These are phyloP conservation scores for Eulemur rufifrons DNA, from an alignment of 2,113 vertebrate genomes.

Conservation along the genomic window DNA sequence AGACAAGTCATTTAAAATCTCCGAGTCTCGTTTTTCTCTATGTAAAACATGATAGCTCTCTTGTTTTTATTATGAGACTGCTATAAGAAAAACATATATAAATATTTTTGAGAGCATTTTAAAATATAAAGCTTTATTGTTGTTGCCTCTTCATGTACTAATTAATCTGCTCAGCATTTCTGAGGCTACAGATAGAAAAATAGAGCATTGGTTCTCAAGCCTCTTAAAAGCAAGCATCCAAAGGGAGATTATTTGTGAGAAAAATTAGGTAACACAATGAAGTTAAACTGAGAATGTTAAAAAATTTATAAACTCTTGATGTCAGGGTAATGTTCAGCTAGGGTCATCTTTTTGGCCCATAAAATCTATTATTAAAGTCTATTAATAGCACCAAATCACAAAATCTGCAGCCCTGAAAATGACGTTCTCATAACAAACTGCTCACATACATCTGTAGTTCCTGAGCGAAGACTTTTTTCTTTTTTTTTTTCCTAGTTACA, in stretches of 20 bases:
- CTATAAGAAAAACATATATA: background rate
- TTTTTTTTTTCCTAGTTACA: background rate
- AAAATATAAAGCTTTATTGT: background rate
- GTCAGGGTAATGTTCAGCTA: background rate
- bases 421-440: background rate
- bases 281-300: background rate
- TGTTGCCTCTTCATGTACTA: background rate
- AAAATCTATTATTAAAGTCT: background rate
- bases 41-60: background rate
- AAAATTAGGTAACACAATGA: conserved; percentile 1
- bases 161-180: background rate
- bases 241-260: background rate
- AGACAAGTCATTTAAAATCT: background rate
- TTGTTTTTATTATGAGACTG: background rate
- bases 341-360: background rate
- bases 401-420: background rate
- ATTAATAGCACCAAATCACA: background rate
- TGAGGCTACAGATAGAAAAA: background rate
- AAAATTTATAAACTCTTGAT: background rate
- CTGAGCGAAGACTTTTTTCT: background rate
- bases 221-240: background rate
- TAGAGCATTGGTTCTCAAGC: background rate
- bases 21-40: background rate
- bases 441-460: background rate
- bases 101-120: background rate